Percentiles rank a stretch among this genome's conserved stretches.
Evolutionary conservation across 2,888 invertebrate genomes (phyloP).

Genomic region (Hyles lineata): DNA sequence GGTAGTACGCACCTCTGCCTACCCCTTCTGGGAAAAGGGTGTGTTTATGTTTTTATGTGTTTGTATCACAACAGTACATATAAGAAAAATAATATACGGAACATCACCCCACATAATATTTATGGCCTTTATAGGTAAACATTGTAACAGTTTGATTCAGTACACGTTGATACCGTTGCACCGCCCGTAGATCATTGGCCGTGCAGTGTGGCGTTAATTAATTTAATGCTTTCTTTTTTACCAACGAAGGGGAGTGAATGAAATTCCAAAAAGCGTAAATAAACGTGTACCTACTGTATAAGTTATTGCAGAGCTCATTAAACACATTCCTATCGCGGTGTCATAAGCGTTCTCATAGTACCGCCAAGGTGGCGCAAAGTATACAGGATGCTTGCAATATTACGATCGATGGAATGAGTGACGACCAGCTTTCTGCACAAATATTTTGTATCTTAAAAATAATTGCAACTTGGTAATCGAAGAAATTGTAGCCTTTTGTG

Average conservation of each 20-base stretch:
- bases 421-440: too few relatives aligned
- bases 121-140: background rate
- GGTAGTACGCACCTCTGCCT: too few relatives aligned
- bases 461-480: too few relatives aligned
- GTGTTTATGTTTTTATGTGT: too few relatives aligned
- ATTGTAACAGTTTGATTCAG: background rate
- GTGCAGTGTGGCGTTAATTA: conserved; percentile 75
- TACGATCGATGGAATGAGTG: too few relatives aligned
- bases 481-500: too few relatives aligned
- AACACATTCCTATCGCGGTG: conserved; percentile 66
- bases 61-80: background rate
- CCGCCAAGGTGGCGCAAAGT: conserved; percentile 31
- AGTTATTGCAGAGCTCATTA: conserved; percentile 75
- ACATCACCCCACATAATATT: background rate
- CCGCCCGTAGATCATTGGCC: conserved; percentile 66
- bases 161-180: conserved; percentile 56
- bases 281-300: conserved; percentile 69
- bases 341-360: conserved; percentile 56
- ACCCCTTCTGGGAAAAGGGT: too few relatives aligned
- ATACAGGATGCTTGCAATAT: conserved; percentile 26
- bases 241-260: conserved; percentile 72
- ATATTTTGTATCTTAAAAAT: too few relatives aligned
- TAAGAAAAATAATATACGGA: background rate
- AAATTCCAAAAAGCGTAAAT: conserved; percentile 78
- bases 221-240: conserved; percentile 74